Base-by-base conservation (phyloP, 2,113 vertebrate genomes). In the Hylia prasina region DNA sequence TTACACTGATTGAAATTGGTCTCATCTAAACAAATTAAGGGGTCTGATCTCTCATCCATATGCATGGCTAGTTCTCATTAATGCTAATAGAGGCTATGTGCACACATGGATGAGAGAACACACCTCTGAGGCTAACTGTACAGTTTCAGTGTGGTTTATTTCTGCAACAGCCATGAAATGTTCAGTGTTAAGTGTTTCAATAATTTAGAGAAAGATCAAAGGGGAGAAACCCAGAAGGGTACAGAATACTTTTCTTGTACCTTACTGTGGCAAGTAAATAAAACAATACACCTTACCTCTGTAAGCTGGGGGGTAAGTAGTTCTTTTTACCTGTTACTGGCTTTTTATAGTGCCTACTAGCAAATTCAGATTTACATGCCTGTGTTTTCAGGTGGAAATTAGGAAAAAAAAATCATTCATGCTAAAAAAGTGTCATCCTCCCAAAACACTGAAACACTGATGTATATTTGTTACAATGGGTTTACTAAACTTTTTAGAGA, bases 11-110 rank as follows among this genome's bases (percentile, higher is more conserved):
- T 96, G 91, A 97, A 95, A 87, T 82, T 84, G 58, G 40, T 78
- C 92, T 93, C 78, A 95, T 96, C 85, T 86, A 95, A 96, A 96
- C 60, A 94, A 97, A 90, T 89, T 88, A 70, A 90, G 30, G 33
- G 79, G 39, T 91, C 50, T 90, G 42, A 82, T 92, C 94, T 94
- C 81, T 97, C 87, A 93, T 94, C 72, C 66, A 76, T 90, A 94
- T 90, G 57, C 64, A 80, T 81, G 50, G 47, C 0, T 89, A 69
- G 44, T 78, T 86, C 30, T 89, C 56, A 82, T 90, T 88, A 94
- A 86, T 77, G 53, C 24, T 93, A 77, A 88, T 47, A 86, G 82
- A 77, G 51, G 13, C 23, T 69, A 39, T 87, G 35, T 61, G 48
- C 56, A 31, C 81, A 60, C 51, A 51, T 80, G 75, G 45, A 54